A percentile compares a stretch with the other conserved stretches of the same genome.
Conservation (phyloP, 2,797 vertebrate genomes). For the Enteromius thamalakanensis region DNA sequence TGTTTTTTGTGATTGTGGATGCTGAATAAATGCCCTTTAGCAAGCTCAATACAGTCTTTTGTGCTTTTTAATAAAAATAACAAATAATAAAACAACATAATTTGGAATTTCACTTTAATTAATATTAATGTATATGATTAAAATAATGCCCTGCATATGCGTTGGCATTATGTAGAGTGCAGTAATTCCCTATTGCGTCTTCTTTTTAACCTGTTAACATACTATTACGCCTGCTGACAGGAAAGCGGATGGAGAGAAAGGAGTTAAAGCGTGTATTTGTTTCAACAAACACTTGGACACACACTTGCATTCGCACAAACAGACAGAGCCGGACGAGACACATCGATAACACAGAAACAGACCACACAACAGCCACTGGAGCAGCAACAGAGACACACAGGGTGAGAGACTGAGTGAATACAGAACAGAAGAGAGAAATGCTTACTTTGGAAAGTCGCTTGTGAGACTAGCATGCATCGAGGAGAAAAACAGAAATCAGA, state of each 20-base stretch:
- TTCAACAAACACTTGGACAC: conserved; percentile 14
- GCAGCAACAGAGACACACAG: conserved; percentile 23
- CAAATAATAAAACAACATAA: background rate
- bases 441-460: conserved; percentile 99
- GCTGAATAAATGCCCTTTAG: background rate
- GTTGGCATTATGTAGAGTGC: too few relatives aligned
- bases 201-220: background rate
- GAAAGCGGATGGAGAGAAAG: conserved; percentile 18
- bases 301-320: conserved; percentile 27
- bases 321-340: conserved; percentile 20
- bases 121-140: too few relatives aligned
- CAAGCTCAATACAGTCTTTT: background rate
- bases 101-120: background rate
- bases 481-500: conserved; percentile 87
- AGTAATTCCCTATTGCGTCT: background rate
- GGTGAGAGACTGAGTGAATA: conserved; percentile 48
- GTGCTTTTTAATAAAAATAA: background rate
- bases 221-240: background rate
- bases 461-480: conserved; percentile 95
- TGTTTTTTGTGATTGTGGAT: background rate
- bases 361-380: background rate
- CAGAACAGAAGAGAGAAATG: conserved; percentile 83
- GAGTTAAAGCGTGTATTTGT: background rate
- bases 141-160: too few relatives aligned
- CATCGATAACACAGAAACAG: conserved; percentile 4